These are phyloP conservation scores for Sylvia atricapilla DNA, from an alignment of 2,113 vertebrate species.

Conservation along the genomic window DNA sequence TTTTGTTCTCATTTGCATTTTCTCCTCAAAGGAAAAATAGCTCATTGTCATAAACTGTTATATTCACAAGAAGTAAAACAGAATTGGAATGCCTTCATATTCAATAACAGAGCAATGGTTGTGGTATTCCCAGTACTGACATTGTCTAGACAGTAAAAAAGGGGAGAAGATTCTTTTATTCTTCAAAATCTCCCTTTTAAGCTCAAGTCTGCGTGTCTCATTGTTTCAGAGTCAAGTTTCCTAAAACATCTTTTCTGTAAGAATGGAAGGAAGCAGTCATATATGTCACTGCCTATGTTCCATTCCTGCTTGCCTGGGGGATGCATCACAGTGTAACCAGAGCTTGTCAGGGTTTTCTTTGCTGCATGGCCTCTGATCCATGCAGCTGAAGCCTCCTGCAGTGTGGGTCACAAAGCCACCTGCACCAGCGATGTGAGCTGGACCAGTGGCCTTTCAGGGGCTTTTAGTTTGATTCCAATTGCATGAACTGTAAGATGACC, in stretches of 20 bases:
- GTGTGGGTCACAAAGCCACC: not conserved
- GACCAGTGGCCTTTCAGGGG: not conserved
- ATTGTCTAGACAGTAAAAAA: not conserved
- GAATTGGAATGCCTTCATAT: not conserved
- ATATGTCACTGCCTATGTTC: not conserved
- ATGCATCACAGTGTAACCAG: not conserved
- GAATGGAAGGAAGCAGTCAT: not conserved
- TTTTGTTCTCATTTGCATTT: not conserved
- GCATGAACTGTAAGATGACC: not conserved
- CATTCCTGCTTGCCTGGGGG: not conserved
- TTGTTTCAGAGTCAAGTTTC: not conserved
- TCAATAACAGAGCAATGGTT: not conserved
- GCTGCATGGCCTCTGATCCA: not conserved
- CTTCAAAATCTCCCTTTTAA: not conserved
- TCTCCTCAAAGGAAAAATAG: not conserved
- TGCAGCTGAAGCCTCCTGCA: not conserved
- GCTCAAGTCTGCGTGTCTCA: not conserved
- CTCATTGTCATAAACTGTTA: not conserved
- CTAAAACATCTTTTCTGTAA: not conserved
- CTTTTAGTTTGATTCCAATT: not conserved
- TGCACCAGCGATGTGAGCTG: rapidly evolving
- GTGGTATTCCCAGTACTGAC: not conserved
- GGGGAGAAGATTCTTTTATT: not conserved
- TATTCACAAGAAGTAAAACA: not conserved
- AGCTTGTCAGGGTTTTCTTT: not conserved